Evolutionary conservation across 2,888 invertebrate species (phyloP).

Genomic region (Mesorhabditis sp.): DNA sequence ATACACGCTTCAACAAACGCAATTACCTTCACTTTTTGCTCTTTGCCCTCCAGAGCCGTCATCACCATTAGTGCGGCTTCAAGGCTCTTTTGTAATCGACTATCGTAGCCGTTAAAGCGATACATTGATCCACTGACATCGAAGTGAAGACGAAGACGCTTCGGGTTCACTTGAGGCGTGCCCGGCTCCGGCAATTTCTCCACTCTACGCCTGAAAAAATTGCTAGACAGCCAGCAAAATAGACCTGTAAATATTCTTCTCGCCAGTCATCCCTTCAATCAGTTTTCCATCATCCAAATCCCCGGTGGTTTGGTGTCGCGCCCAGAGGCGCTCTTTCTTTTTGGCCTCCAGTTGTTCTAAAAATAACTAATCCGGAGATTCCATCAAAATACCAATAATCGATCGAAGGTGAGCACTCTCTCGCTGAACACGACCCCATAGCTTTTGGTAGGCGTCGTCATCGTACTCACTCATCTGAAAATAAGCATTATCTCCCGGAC

Average conservation of each 20-base stretch:
- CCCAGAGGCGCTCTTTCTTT: slow-evolving; percentile 82
- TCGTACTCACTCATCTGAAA: slow-evolving; percentile 84
- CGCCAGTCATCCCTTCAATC: slow-evolving; percentile 85
- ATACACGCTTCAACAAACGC: background rate
- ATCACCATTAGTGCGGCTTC: slow-evolving; percentile 71
- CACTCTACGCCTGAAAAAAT: slow-evolving; percentile 38
- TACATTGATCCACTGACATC: slow-evolving; percentile 98
- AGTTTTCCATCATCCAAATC: slow-evolving; percentile 90
- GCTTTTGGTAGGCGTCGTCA: slow-evolving; percentile 79
- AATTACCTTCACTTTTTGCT: slow-evolving; percentile 72
- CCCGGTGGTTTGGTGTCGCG: slow-evolving; percentile 85
- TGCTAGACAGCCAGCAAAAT: slow-evolving; percentile 59
- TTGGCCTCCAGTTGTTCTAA: slow-evolving; percentile 67
- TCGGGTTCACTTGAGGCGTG: slow-evolving; percentile 80
- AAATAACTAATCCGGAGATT: slow-evolving; percentile 11
- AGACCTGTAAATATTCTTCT: slow-evolving; percentile 80
- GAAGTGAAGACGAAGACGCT: slow-evolving; percentile 65
- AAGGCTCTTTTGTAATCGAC: slow-evolving; percentile 74
- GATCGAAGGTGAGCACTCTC: slow-evolving; percentile 82
- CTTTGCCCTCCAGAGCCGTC: slow-evolving; percentile 84
- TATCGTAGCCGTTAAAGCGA: slow-evolving; percentile 91
- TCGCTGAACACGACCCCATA: slow-evolving; percentile 68
- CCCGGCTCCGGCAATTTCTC: slow-evolving; percentile 64
- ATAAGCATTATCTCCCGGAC: slow-evolving; percentile 7
- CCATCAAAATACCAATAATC: slow-evolving; percentile 77